Conservation (phyloP, 2,797 vertebrate species). For the Clarias platycephalus region DNA sequence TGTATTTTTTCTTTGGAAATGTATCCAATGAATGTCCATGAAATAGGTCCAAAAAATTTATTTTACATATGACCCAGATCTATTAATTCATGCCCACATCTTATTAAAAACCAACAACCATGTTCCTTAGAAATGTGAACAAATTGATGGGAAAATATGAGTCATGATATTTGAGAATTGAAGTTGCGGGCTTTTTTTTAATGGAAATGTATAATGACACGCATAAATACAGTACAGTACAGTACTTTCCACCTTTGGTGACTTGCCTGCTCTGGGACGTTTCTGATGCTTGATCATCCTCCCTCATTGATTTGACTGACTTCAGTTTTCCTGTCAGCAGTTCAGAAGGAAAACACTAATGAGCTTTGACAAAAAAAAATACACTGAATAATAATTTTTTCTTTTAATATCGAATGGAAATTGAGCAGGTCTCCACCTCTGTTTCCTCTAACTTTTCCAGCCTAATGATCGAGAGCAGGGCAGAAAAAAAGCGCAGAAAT, state of each 20-base stretch:
- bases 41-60: neutral
- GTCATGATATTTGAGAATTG: neutral
- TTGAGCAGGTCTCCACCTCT: neutral
- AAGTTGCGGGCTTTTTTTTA: neutral
- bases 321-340: slow-evolving; percentile 46
- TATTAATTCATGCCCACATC: neutral
- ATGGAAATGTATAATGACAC: neutral
- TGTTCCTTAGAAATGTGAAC: neutral
- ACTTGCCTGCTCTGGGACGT: slow-evolving; percentile 47
- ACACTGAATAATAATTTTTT: neutral
- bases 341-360: neutral
- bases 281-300: slow-evolving; percentile 55
- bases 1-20: neutral
- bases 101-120: neutral
- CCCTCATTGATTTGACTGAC: slow-evolving; percentile 40
- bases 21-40: neutral
- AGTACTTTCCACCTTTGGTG: neutral
- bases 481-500: slow-evolving; percentile 11
- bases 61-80: neutral
- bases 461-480: slow-evolving; percentile 2
- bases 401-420: neutral
- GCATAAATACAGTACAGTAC: neutral
- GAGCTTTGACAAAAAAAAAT: neutral
- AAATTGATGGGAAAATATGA: neutral
- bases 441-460: slow-evolving; percentile 13